Conservation (phyloP, 2,113 vertebrate genomes). For the Notechis scutatus region DNA sequence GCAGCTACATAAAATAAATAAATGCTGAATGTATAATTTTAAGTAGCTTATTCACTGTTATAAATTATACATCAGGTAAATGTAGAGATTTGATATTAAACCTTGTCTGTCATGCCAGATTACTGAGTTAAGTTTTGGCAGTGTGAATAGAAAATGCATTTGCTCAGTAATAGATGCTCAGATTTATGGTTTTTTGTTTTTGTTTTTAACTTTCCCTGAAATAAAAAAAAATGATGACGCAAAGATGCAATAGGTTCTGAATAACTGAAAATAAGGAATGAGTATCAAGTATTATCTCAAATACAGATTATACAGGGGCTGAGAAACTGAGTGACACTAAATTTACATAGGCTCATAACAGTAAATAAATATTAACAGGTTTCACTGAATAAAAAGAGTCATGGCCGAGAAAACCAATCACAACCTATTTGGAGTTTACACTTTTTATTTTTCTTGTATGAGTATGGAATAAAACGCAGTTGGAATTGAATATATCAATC, state of each 20-base stretch:
- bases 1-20: background rate
- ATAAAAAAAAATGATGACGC: background rate
- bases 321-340: background rate
- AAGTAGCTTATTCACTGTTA: background rate
- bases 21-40: background rate
- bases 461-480: slow-evolving; percentile 36
- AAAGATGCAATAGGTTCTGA: background rate
- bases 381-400: background rate
- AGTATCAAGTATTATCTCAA: background rate
- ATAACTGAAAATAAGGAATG: background rate
- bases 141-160: background rate
- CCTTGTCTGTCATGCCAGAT: background rate
- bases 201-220: background rate
- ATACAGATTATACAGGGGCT: background rate
- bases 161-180: background rate
- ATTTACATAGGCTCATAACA: background rate
- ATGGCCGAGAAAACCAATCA: background rate
- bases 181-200: background rate
- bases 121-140: background rate
- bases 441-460: slow-evolving; percentile 42
- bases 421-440: slow-evolving; percentile 4
- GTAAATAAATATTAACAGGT: background rate
- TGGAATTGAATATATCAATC: slow-evolving; percentile 50
- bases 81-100: background rate
- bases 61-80: background rate